Conservation (phyloP, 2,113 vertebrate species). For the mouse (Mus musculus) region DNA sequence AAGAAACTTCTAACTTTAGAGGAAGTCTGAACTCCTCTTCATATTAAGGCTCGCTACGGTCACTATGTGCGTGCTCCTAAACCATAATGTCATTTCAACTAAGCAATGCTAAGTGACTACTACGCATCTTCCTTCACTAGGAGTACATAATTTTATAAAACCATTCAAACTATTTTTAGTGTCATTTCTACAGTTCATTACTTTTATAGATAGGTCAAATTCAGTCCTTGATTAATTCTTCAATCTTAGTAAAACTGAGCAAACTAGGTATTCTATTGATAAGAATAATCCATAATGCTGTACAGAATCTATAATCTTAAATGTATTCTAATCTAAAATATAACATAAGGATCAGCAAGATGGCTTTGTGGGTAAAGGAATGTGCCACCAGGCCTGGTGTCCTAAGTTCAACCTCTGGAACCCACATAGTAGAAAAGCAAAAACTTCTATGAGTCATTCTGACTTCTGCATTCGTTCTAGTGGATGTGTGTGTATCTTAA, state of each 20-base stretch:
- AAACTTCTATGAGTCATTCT: not conserved
- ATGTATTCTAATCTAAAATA: conserved; percentile 34
- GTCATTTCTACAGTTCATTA: conserved; percentile 4
- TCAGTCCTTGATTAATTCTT: not conserved
- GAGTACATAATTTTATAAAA: conserved; percentile 20
- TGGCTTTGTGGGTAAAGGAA: not conserved
- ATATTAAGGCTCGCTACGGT: not conserved
- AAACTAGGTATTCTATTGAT: not conserved
- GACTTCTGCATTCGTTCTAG: not conserved
- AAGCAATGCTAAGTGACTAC: conserved; percentile 10
- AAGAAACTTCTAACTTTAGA: conserved; percentile 43
- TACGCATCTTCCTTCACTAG: conserved; percentile 5
- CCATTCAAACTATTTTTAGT: conserved; percentile 43
- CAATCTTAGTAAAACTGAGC: conserved; percentile 41
- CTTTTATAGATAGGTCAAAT: conserved; percentile 3
- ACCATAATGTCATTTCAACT: conserved; percentile 33
- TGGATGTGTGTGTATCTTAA: not conserved
- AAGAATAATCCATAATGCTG: conserved; percentile 11
- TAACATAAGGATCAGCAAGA: not conserved
- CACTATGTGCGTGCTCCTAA: not conserved
- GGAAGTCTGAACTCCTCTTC: conserved; percentile 18
- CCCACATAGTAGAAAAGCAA: not conserved
- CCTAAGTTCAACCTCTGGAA: not conserved
- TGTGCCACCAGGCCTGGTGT: not conserved
- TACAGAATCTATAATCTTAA: not conserved